phyloP scores from a whole-genome alignment of 1,140 invertebrate genomes.

The Lucilia sericata region DNA sequence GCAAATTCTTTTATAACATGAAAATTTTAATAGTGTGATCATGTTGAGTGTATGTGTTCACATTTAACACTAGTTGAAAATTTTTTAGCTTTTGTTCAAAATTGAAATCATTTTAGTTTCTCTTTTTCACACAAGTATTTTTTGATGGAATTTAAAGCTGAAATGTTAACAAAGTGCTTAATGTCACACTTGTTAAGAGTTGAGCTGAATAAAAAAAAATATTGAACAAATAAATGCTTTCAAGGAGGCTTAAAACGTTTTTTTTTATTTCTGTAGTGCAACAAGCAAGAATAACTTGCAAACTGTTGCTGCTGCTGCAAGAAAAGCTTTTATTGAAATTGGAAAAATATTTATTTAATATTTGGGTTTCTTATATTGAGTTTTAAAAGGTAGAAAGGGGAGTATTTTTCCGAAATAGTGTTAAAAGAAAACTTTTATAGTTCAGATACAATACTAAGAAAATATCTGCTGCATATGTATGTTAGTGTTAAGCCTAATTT shows the following conservation, averaged over 20 bases:
- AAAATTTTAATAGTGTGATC: neutral
- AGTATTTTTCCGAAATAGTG: too few species aligned
- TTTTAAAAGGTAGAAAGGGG: too few species aligned
- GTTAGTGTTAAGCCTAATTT: too few species aligned
- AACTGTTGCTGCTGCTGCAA: neutral
- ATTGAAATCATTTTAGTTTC: neutral
- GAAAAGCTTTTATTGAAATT: neutral
- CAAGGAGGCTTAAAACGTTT: neutral
- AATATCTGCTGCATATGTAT: too few species aligned
- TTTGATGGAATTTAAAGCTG: neutral
- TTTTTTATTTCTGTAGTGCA: too few species aligned
- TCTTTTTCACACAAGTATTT: neutral
- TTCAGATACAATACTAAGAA: too few species aligned
- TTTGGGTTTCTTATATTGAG: too few species aligned
- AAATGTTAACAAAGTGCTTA: slow-evolving; percentile 12
- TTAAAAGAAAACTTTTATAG: too few species aligned
- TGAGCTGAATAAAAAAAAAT: neutral
- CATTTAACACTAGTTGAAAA: too few species aligned
- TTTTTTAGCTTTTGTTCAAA: neutral
- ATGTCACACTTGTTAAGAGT: slow-evolving; percentile 1
- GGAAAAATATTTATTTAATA: neutral
- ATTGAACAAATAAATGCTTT: neutral
- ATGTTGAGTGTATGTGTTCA: neutral
- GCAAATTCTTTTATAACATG: neutral
- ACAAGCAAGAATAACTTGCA: neutral